Evolutionary conservation across 2,113 vertebrate species (phyloP).

Genomic region (Murina feae): DNA sequence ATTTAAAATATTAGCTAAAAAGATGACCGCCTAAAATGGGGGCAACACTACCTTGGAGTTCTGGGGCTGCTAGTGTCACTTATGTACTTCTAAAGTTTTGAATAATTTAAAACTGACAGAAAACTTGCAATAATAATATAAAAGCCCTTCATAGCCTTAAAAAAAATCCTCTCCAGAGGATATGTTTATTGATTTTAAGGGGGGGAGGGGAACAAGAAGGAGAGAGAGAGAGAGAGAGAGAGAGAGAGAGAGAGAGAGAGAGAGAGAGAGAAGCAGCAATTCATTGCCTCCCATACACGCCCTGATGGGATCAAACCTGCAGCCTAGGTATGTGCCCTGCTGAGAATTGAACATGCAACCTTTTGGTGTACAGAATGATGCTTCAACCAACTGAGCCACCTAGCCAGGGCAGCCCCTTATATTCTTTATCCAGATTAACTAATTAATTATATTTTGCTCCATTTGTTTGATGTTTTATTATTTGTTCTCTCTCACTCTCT

Average conservation of each 20-base stretch:
- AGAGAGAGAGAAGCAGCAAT: too few relatives aligned
- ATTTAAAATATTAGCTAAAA: conserved; percentile 30
- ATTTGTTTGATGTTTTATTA: neutral
- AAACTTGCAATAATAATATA: neutral
- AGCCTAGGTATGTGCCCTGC: too few relatives aligned
- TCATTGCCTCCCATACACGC: too few relatives aligned
- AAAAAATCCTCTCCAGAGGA: neutral
- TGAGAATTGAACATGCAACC: too few relatives aligned
- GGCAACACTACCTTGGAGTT: neutral
- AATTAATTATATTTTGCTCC: neutral
- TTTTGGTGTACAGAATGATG: neutral
- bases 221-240: too few relatives aligned
- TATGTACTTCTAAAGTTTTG: neutral
- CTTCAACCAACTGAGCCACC: neutral
- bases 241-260: too few relatives aligned
- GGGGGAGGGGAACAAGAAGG: too few relatives aligned
- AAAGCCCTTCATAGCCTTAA: neutral
- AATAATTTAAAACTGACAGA: neutral
- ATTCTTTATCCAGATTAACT: neutral
- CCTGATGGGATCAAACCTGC: too few relatives aligned
- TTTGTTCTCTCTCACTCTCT: neutral
- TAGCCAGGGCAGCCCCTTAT: neutral
- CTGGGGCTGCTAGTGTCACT: neutral
- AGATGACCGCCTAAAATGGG: neutral
- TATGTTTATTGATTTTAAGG: neutral